A percentile compares a stretch with the other conserved stretches of the same genome.
Conservation (phyloP, 2,113 vertebrate genomes). For the Tricholaema leucomelas region DNA sequence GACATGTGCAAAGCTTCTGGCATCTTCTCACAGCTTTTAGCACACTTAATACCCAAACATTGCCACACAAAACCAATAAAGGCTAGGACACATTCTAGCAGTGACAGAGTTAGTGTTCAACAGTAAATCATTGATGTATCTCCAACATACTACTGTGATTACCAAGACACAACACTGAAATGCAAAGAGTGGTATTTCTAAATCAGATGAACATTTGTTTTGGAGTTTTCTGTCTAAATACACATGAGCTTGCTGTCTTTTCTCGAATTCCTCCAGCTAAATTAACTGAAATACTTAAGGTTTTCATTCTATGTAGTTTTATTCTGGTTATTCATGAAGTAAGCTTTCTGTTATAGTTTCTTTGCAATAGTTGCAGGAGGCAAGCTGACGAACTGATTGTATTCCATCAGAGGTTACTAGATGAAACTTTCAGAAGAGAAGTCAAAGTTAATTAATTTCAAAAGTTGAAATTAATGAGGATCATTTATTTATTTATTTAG, state of each 20-base stretch:
- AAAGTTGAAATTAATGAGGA: neutral
- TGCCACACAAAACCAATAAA: neutral
- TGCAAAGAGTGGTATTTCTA: neutral
- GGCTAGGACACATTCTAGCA: neutral
- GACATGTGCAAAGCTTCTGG: neutral
- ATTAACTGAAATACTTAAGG: neutral
- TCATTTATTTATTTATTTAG: neutral
- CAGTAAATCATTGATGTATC: neutral
- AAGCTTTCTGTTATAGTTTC: neutral
- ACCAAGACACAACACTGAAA: neutral
- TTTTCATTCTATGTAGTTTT: neutral
- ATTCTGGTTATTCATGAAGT: neutral
- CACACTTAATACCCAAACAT: neutral
- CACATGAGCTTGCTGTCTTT: neutral
- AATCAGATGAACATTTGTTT: neutral
- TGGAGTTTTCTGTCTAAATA: neutral
- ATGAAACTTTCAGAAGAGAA: neutral
- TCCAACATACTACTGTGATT: neutral
- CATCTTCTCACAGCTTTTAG: neutral
- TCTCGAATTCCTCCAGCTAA: neutral
- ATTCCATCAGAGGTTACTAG: neutral
- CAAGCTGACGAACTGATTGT: neutral
- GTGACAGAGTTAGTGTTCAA: neutral
- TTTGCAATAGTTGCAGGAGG: neutral
- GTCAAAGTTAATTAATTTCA: neutral